A percentile compares a stretch with the other conserved stretches of the same genome.
Evolutionary conservation across 2,113 vertebrate species (phyloP).

Genomic region (Cynoglossus semilaevis): DNA sequence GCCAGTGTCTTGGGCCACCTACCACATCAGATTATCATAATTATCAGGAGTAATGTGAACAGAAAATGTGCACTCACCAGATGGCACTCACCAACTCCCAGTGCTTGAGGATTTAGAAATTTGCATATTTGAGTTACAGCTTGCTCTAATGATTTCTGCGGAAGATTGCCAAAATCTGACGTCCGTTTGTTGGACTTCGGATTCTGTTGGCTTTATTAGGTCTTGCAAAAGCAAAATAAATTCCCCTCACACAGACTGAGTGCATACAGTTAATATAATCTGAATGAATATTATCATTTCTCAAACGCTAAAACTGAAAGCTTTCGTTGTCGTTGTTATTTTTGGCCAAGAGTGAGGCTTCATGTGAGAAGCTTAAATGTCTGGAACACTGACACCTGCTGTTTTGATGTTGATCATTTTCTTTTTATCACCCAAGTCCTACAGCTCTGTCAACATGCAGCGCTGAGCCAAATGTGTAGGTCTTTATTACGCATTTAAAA

Average conservation of each 20-base stretch:
- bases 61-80: slow-evolving; percentile 15
- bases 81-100: slow-evolving; percentile 40
- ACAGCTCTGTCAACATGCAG: not conserved
- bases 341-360: not conserved
- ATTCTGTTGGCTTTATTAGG: slow-evolving; percentile 19
- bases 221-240: too few species aligned
- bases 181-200: slow-evolving; percentile 25
- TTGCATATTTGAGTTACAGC: slow-evolving; percentile 41
- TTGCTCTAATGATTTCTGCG: slow-evolving; percentile 31
- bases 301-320: not conserved
- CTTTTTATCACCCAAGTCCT: not conserved
- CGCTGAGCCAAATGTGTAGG: not conserved
- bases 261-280: too few species aligned
- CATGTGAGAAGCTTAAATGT: not conserved
- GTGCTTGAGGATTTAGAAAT: slow-evolving; percentile 33
- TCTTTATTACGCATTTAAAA: not conserved
- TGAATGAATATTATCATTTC: too few species aligned
- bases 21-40: slow-evolving; percentile 18
- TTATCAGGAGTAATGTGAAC: slow-evolving; percentile 1
- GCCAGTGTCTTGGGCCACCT: slow-evolving; percentile 91
- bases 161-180: slow-evolving; percentile 33
- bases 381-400: not conserved
- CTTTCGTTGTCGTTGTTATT: not conserved
- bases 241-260: too few species aligned
- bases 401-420: not conserved